These are phyloP conservation scores for Tribolium freemani DNA, from an alignment of 2,888 invertebrate species.

Conservation along the genomic window DNA sequence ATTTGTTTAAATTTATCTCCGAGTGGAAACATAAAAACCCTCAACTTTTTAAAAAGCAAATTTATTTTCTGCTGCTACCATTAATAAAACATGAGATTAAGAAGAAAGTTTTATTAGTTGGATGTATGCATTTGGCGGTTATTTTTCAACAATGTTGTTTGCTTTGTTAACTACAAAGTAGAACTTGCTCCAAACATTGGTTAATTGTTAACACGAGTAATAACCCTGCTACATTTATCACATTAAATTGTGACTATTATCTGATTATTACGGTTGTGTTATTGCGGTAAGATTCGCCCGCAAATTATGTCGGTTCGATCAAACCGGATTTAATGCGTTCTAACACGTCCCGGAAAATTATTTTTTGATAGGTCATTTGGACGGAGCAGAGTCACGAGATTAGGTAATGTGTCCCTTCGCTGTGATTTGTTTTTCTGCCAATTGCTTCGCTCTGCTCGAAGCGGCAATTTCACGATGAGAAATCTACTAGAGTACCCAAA, in stretches of 20 bases:
- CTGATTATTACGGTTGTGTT: slow-evolving; percentile 31
- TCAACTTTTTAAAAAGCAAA: slow-evolving; percentile 13
- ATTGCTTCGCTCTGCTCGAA: slow-evolving; percentile 2
- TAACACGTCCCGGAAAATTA: background rate
- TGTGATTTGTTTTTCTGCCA: slow-evolving; percentile 9
- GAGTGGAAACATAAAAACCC: background rate
- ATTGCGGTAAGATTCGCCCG: slow-evolving; percentile 22
- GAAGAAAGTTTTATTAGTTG: slow-evolving; percentile 15
- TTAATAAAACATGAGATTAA: slow-evolving; percentile 34
- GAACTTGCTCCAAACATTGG: background rate
- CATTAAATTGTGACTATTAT: slow-evolving; percentile 29
- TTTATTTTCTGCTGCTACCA: background rate
- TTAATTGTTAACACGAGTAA: slow-evolving; percentile 7
- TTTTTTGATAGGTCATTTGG: slow-evolving; percentile 11
- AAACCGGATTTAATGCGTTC: background rate
- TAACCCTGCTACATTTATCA: slow-evolving; percentile 16
- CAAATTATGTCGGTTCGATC: slow-evolving; percentile 10
- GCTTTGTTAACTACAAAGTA: slow-evolving; percentile 7
- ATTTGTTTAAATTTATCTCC: slow-evolving; percentile 1
- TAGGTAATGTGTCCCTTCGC: slow-evolving; percentile 7
- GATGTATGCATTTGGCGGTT: background rate
- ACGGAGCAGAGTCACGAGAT: background rate
- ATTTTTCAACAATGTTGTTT: slow-evolving; percentile 13
- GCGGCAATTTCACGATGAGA: background rate
- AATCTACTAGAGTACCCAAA: background rate